phyloP scores from a whole-genome alignment of 2,113 vertebrate species.

The Chauna torquata region DNA sequence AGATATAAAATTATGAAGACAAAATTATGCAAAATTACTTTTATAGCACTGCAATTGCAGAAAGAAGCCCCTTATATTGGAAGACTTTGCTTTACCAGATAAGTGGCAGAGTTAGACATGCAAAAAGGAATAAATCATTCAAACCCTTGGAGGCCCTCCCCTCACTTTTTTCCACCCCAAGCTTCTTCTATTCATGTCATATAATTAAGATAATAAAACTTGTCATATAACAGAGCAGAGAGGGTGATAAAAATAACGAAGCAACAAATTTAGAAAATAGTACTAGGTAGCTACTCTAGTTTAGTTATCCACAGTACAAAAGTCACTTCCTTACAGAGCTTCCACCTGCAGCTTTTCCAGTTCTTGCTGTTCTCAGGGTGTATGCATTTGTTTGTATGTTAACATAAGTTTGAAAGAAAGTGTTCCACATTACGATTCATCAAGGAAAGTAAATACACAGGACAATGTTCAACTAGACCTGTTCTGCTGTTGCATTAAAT shows the following conservation, averaged over 20 bases:
- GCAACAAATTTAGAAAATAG: neutral
- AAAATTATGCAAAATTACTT: neutral
- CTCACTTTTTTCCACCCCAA: neutral
- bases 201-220: constrained; percentile 9
- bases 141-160: neutral
- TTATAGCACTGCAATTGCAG: neutral
- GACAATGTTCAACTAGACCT: neutral
- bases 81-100: neutral
- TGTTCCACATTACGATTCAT: neutral
- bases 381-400: neutral
- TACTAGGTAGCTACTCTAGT: neutral
- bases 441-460: neutral
- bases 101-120: neutral
- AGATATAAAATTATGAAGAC: neutral
- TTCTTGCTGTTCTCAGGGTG: neutral
- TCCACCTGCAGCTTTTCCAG: neutral
- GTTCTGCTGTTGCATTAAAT: neutral
- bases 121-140: neutral
- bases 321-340: neutral
- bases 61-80: neutral
- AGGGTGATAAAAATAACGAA: neutral
- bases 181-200: neutral
- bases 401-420: neutral
- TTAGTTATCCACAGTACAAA: neutral
- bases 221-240: neutral